Conservation (phyloP, 37 sponge, comb jelly and placozoan species). For the Spongilla lacustris region DNA sequence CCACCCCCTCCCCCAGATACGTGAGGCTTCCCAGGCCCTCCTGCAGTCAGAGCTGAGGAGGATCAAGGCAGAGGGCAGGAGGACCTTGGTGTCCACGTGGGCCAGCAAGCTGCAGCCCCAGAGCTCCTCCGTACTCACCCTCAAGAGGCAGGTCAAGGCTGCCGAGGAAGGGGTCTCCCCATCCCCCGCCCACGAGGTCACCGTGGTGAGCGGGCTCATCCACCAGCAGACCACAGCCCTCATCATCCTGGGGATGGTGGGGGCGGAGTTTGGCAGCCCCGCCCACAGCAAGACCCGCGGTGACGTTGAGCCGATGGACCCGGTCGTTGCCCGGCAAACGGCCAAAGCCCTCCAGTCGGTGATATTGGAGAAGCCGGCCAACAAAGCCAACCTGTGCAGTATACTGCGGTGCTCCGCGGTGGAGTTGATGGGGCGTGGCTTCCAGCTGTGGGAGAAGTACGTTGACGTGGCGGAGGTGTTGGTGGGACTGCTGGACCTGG, state of each 20-base stretch:
- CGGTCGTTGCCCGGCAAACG: slow-evolving; percentile 43
- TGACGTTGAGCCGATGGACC: slow-evolving; percentile 56
- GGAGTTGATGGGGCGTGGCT: slow-evolving; percentile 90
- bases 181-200: not conserved
- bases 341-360: slow-evolving; percentile 43
- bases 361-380: slow-evolving; percentile 62
- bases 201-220: not conserved
- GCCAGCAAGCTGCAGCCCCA: slow-evolving; percentile 68
- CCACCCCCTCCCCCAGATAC: slow-evolving; percentile 71
- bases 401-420: slow-evolving; percentile 80
- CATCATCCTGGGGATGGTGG: slow-evolving; percentile 89
- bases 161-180: not conserved
- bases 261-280: slow-evolving; percentile 77
- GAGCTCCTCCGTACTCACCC: not conserved
- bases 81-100: slow-evolving; percentile 67
- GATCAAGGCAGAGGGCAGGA: slow-evolving; percentile 56
- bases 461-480: slow-evolving; percentile 74
- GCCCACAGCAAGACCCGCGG: not conserved
- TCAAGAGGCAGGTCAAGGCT: slow-evolving; percentile 5
- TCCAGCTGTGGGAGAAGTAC: slow-evolving; percentile 87
- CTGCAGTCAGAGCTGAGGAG: slow-evolving; percentile 86
- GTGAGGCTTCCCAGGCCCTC: slow-evolving; percentile 93
- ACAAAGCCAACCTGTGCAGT: slow-evolving; percentile 50
- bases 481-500: slow-evolving; percentile 79
- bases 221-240: slow-evolving; percentile 89